Base-by-base conservation (phyloP, 2,888 invertebrate genomes). In the Amphipyra tragopoginis region DNA sequence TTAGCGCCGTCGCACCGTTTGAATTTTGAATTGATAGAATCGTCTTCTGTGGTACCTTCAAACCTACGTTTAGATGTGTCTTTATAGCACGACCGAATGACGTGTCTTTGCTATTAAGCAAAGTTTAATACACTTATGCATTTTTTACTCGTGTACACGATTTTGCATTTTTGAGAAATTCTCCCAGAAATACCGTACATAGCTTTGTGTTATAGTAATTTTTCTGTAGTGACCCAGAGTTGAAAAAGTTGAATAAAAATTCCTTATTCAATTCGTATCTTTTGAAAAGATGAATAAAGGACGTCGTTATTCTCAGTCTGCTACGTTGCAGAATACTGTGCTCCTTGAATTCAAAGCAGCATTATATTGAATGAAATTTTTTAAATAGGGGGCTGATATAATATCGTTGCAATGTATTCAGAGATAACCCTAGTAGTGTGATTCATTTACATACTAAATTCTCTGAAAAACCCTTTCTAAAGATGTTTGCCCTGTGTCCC, bases 1-100 rank as follows among this genome's bases (percentile, higher is more conserved):
- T 77, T 77, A 77, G 60, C 69, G 44, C 57, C 45, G 47, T 66
- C 63, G n/a, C n/a, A n/a, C n/a, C n/a, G n/a, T n/a, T n/a, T n/a
- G n/a, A n/a, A n/a, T n/a, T n/a, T n/a, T 52, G 43, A 57, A 53
- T 50, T 59, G 51, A 75, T 75, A 61, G 65, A 60, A 50, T 26
- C 49, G 54, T 66, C 34, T 59, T 47, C 40, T 58, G 45, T 52
- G 49, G 4, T 54, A 65, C 65, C 58, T 68, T 72, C 55, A 13
- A 15, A 44, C 13, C 47, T 50, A 58, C 47, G 47, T 51, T 62
- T 49, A 60, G 43, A 33, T 15, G 47, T 26, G 34, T 42, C 43
- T 56, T 26, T 21, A 52, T 44, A 36, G n/a, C 36, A 36, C 11
- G 36, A 29, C 21, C 38, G 40, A 38, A 40, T 50, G 10, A 51